These are phyloP conservation scores for Taenaris catops DNA, from an alignment of 2,888 invertebrate species.

Conservation along the genomic window DNA sequence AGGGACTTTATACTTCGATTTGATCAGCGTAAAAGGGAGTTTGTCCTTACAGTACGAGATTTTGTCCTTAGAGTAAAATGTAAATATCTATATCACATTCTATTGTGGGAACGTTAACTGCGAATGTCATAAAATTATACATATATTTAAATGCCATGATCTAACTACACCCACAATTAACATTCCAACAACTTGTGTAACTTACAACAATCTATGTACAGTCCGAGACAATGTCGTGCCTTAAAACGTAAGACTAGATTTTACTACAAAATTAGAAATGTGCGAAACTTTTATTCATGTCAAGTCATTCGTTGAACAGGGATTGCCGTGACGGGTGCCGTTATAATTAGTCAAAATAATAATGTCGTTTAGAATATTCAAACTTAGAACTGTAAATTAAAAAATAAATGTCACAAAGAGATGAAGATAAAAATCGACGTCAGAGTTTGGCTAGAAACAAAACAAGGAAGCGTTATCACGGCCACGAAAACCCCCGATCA, in stretches of 20 bases:
- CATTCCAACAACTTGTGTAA: slow-evolving; percentile 54
- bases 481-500: slow-evolving; percentile 25
- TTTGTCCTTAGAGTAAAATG: slow-evolving; percentile 47
- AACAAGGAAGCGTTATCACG: slow-evolving; percentile 16
- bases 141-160: slow-evolving; percentile 29
- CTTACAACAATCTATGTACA: slow-evolving; percentile 67
- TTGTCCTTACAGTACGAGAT: slow-evolving; percentile 43
- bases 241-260: slow-evolving; percentile 76
- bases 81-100: slow-evolving; percentile 72
- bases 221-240: slow-evolving; percentile 64
- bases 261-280: slow-evolving; percentile 67
- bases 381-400: slow-evolving; percentile 9
- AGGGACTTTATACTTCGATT: slow-evolving; percentile 33
- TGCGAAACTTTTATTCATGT: slow-evolving; percentile 49
- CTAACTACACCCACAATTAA: slow-evolving; percentile 43
- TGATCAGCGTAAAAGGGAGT: slow-evolving; percentile 30
- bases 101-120: slow-evolving; percentile 61
- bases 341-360: slow-evolving; percentile 15
- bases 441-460: too few relatives aligned
- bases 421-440: slow-evolving; percentile 10
- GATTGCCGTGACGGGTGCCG: slow-evolving; percentile 20
- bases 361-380: slow-evolving; percentile 7
- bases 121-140: slow-evolving; percentile 34
- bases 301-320: slow-evolving; percentile 22
- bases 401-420: slow-evolving; percentile 14